Evolutionary conservation across 2,113 vertebrate genomes (phyloP).

Genomic region (Pyxicephalus adspersus): DNA sequence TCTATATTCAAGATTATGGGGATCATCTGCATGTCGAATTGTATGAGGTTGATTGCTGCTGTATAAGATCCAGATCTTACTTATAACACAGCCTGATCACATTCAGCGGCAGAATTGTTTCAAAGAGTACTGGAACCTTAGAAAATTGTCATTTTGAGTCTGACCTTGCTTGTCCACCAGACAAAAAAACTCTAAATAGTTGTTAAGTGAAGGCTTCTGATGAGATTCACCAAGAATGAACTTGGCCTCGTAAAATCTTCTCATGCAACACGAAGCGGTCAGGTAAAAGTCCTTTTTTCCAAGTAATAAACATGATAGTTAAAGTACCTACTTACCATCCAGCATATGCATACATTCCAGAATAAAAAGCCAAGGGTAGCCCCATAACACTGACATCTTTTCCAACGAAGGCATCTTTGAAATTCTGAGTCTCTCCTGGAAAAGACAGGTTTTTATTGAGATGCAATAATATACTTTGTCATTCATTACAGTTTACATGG

Average conservation of each 20-base stretch:
- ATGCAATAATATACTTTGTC: conserved; percentile 9
- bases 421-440: conserved; percentile 88
- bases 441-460: conserved; percentile 54
- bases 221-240: too few species aligned
- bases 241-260: not conserved
- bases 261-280: not conserved
- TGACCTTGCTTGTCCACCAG: too few species aligned
- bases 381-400: conserved; percentile 77
- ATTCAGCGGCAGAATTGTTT: too few species aligned
- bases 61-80: too few species aligned
- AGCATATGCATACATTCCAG: conserved; percentile 97
- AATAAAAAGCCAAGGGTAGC: conserved; percentile 94
- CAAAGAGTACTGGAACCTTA: too few species aligned
- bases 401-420: conserved; percentile 88
- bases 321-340: conserved; percentile 84
- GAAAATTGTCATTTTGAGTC: too few species aligned
- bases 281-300: not conserved
- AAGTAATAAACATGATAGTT: not conserved
- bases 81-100: too few species aligned
- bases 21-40: too few species aligned
- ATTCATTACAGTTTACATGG: conserved; percentile 27
- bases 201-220: too few species aligned
- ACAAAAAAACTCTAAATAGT: too few species aligned
- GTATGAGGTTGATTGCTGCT: too few species aligned
- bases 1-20: too few species aligned